These are phyloP conservation scores for Xiphydria camelus DNA, from an alignment of 2,888 invertebrate species.

Conservation along the genomic window DNA sequence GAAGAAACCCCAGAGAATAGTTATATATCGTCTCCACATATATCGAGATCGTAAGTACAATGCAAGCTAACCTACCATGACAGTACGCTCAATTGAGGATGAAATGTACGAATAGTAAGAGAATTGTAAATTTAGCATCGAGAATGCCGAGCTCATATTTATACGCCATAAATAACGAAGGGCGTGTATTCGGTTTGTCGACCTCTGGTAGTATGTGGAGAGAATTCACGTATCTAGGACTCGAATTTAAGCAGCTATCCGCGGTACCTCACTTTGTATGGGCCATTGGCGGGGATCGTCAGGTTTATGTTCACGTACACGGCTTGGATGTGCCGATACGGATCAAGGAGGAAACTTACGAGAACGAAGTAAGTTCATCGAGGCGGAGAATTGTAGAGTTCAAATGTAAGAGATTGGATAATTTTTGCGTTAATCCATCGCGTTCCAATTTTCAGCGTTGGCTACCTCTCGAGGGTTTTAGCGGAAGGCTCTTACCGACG, in stretches of 20 bases:
- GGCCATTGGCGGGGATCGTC: slow-evolving; percentile 92
- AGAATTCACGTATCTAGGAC: slow-evolving; percentile 81
- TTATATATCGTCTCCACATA: too few species aligned
- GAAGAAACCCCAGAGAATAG: too few species aligned
- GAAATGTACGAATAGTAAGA: too few species aligned
- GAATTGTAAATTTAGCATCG: too few species aligned
- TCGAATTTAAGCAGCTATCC: slow-evolving; percentile 87
- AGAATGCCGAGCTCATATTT: slow-evolving; percentile 74
- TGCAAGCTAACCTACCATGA: too few species aligned
- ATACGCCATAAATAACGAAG: slow-evolving; percentile 86
- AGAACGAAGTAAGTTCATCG: slow-evolving; percentile 75
- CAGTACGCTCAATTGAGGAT: too few species aligned
- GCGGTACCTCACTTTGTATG: slow-evolving; percentile 85
- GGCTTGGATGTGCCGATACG: slow-evolving; percentile 88
- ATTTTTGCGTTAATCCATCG: not conserved
- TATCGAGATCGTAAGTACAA: too few species aligned
- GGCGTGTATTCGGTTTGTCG: slow-evolving; percentile 82
- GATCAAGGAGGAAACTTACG: slow-evolving; percentile 87
- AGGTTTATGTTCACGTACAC: slow-evolving; percentile 89
- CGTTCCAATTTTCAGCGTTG: slow-evolving; percentile 65
- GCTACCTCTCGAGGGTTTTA: slow-evolving; percentile 88
- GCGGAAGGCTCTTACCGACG: slow-evolving; percentile 80
- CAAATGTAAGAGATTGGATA: not conserved
- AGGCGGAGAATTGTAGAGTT: not conserved
- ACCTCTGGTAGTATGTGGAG: slow-evolving; percentile 83